Percentiles rank a stretch among this genome's conserved stretches.
These are phyloP conservation scores for Choristoneura fumiferana DNA, from an alignment of 1,140 invertebrate genomes.

Conservation along the genomic window DNA sequence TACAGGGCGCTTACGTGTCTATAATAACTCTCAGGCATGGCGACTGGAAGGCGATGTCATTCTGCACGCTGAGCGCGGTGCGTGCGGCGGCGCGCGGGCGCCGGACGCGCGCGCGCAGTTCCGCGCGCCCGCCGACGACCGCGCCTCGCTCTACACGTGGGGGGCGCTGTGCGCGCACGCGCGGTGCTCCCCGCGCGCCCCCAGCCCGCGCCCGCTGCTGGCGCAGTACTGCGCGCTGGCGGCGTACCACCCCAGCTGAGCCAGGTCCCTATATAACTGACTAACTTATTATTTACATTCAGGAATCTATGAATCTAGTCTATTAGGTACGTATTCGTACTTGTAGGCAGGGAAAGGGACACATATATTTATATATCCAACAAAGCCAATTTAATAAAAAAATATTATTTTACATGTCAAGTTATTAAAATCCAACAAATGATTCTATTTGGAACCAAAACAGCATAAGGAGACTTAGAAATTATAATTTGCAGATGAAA, in stretches of 20 bases:
- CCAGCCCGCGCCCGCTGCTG: slow-evolving; percentile 33
- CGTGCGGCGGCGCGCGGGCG: slow-evolving; percentile 56
- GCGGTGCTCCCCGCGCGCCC: slow-evolving; percentile 27
- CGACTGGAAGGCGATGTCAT: slow-evolving; percentile 57
- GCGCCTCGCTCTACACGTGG: slow-evolving; percentile 55
- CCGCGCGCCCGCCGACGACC: slow-evolving; percentile 26
- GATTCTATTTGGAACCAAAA: no score
- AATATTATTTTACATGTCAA: no score
- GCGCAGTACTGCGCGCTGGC: slow-evolving; percentile 38
- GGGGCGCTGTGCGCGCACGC: slow-evolving; percentile 57
- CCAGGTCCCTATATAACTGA: not conserved
- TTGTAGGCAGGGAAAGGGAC: no score
- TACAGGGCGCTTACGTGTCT: no score
- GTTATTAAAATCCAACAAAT: no score
- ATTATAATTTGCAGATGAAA: no score
- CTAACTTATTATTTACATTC: no score
- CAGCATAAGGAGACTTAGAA: no score
- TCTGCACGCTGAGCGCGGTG: slow-evolving; percentile 61
- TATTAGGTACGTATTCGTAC: no score
- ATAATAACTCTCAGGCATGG: slow-evolving; percentile 61
- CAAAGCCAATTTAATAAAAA: no score
- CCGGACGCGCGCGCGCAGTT: slow-evolving; percentile 40
- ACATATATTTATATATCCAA: no score
- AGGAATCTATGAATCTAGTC: no score
- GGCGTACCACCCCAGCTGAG: slow-evolving; percentile 50